phyloP scores from a whole-genome alignment of 2,797 vertebrate species.

The Anguilla pacifica region DNA sequence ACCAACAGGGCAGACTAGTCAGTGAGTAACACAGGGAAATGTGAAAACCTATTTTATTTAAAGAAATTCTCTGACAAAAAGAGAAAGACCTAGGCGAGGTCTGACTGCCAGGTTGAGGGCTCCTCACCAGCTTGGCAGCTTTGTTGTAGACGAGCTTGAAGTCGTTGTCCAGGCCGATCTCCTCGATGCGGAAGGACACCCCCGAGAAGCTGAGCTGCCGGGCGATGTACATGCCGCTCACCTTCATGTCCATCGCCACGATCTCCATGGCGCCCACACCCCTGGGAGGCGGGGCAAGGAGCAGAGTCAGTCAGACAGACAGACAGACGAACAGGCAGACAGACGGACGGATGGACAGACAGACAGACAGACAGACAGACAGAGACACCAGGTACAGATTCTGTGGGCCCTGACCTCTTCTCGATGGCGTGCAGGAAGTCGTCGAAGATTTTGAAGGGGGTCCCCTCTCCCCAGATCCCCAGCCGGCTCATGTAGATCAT shows the following conservation, averaged over 20 bases:
- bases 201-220: constrained; percentile 98
- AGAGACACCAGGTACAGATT: neutral
- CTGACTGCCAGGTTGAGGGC: neutral
- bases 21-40: too few relatives aligned
- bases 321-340: too few relatives aligned
- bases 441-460: constrained; percentile 90
- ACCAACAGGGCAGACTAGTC: neutral
- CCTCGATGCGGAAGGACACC: constrained; percentile 94
- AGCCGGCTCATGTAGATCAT: constrained; percentile 99
- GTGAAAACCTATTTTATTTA: too few relatives aligned
- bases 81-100: too few relatives aligned
- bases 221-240: constrained; percentile 98
- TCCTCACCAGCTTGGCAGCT: constrained; percentile 89
- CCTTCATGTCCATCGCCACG: constrained; percentile 99
- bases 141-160: constrained; percentile 92
- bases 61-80: too few relatives aligned
- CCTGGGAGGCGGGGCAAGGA: constrained; percentile 63
- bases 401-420: constrained; percentile 79
- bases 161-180: constrained; percentile 86
- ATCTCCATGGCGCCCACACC: constrained; percentile 99
- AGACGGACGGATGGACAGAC: too few relatives aligned
- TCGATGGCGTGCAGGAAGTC: constrained; percentile 96
- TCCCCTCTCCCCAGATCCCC: constrained; percentile 97
- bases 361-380: neutral
- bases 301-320: neutral